Percentiles rank a stretch among this genome's conserved stretches.
phyloP scores from a whole-genome alignment of 1,140 invertebrate species.

The Nasonia longicornis region DNA sequence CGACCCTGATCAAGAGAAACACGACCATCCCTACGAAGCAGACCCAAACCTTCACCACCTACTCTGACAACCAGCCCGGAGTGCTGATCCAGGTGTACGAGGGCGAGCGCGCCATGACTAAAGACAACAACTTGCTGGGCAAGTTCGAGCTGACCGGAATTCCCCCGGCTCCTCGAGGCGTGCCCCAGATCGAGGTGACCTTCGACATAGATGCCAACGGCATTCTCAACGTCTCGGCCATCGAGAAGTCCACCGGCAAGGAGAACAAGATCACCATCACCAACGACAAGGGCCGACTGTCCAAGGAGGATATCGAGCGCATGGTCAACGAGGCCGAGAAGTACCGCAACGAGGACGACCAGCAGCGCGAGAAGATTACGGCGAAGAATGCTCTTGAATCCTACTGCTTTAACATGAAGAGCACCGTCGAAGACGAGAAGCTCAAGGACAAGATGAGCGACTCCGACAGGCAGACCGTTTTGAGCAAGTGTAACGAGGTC shows the following conservation, averaged over 20 bases:
- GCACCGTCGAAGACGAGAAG: constrained; percentile 65
- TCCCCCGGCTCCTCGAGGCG: constrained; percentile 84
- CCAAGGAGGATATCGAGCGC: constrained; percentile 84
- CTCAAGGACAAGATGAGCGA: constrained; percentile 65
- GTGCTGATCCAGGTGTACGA: constrained; percentile 83
- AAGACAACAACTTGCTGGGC: constrained; percentile 83
- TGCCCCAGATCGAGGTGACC: constrained; percentile 79
- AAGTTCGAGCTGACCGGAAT: constrained; percentile 85
- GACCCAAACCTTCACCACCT: constrained; percentile 76
- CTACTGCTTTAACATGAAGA: constrained; percentile 81
- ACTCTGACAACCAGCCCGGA: constrained; percentile 78
- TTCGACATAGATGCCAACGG: constrained; percentile 80
- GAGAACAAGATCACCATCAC: constrained; percentile 87
- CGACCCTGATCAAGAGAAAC: constrained; percentile 76
- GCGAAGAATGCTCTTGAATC: constrained; percentile 75
- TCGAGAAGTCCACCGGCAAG: constrained; percentile 72
- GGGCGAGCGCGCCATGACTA: constrained; percentile 85
- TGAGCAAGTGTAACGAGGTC: constrained; percentile 66
- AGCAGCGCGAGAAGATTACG: constrained; percentile 75
- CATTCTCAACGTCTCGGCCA: constrained; percentile 74
- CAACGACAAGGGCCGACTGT: constrained; percentile 85
- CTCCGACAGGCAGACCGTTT: constrained; percentile 58
- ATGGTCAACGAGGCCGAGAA: constrained; percentile 79
- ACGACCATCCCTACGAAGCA: constrained; percentile 77
- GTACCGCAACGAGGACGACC: constrained; percentile 78